Conservation (phyloP, 37 sponge, comb jelly and placozoan species). For the Geodia barretti region DNA sequence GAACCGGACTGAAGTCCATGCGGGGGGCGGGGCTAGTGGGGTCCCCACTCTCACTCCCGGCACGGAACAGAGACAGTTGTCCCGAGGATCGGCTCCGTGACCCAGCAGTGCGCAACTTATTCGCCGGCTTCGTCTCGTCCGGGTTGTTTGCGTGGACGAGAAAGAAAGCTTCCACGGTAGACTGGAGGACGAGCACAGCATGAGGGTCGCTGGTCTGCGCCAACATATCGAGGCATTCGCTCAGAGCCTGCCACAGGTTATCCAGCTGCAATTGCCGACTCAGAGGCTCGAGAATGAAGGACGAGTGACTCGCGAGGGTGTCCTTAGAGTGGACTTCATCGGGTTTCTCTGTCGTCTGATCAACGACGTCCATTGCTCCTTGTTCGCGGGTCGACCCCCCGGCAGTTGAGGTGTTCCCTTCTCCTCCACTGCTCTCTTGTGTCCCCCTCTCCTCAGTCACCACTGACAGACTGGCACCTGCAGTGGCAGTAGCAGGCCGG, state of each 20-base stretch:
- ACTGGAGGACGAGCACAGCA: constrained; percentile 95
- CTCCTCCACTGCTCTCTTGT: neutral
- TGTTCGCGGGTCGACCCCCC: neutral
- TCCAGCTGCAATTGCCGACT: constrained; percentile 84
- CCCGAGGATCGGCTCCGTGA: constrained; percentile 1
- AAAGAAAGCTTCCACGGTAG: constrained; percentile 98
- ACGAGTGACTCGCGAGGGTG: no score
- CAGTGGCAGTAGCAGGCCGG: no score
- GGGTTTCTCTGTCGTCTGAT: no score
- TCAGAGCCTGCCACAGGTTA: constrained; percentile 83
- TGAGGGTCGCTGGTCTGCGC: constrained; percentile 86
- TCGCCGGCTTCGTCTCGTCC: constrained; percentile 10
- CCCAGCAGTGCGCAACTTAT: neutral
- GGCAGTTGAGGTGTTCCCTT: no score
- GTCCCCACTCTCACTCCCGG: constrained; percentile 43
- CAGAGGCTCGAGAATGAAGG: constrained; percentile 49
- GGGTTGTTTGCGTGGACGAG: constrained; percentile 80
- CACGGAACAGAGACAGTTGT: constrained; percentile 40
- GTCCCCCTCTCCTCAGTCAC: neutral
- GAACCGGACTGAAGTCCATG: constrained; percentile 54
- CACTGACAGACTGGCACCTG: no score
- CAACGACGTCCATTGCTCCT: neutral
- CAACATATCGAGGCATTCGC: constrained; percentile 85
- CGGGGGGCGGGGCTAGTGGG: constrained; percentile 34
- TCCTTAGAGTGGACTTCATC: neutral